Percentiles rank a stretch among this genome's conserved stretches.
These are phyloP conservation scores for Resseliella maxima DNA, from an alignment of 2,888 invertebrate genomes.

Conservation along the genomic window DNA sequence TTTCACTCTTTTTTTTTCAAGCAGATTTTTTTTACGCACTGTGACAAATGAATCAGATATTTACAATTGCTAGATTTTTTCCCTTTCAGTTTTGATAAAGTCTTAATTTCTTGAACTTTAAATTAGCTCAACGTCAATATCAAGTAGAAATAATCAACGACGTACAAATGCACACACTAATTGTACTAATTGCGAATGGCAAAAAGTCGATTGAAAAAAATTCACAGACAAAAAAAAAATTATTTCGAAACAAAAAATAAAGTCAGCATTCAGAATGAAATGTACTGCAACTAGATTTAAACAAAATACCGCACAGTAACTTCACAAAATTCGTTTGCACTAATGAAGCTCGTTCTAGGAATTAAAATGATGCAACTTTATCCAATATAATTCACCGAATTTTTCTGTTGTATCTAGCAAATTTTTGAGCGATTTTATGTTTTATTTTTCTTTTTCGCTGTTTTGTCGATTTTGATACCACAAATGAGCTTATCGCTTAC, in stretches of 20 bases:
- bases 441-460: background rate
- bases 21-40: background rate
- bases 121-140: background rate
- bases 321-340: background rate
- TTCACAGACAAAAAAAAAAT: background rate
- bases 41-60: conserved; percentile 13
- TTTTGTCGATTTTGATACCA: background rate
- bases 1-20: background rate
- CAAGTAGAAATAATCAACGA: background rate
- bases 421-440: background rate
- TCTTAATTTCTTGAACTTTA: conserved; percentile 39
- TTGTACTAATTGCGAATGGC: conserved; percentile 5
- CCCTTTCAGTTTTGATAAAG: background rate
- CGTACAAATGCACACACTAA: conserved; percentile 28
- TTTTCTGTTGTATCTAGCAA: background rate
- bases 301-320: background rate
- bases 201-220: background rate
- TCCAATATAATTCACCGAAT: background rate
- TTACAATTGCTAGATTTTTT: background rate
- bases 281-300: background rate
- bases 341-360: conserved; percentile 36
- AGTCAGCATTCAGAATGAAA: background rate
- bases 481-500: conserved; percentile 16
- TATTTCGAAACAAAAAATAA: background rate
- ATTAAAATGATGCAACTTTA: conserved; percentile 8